phyloP scores from a whole-genome alignment of 2,113 vertebrate genomes.

The Pedionomus torquatus region DNA sequence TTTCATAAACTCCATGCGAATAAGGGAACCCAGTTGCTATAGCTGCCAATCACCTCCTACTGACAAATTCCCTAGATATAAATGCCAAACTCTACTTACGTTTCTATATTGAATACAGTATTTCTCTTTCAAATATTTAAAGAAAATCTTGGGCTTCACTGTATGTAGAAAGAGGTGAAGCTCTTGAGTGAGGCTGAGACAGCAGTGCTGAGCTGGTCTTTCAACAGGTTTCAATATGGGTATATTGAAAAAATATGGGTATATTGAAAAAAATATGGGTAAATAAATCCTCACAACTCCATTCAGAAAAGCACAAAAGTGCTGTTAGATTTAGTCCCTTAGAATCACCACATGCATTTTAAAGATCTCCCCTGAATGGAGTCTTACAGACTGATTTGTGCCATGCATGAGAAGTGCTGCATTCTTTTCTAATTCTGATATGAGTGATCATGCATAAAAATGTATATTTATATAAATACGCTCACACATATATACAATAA shows the following conservation, averaged over 20 bases:
- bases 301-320: not conserved
- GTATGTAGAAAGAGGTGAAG: not conserved
- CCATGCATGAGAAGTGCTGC: not conserved
- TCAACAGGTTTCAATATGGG: not conserved
- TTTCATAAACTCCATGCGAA: not conserved
- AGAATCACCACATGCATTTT: not conserved
- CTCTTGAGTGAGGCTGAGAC: not conserved
- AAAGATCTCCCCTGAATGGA: not conserved
- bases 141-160: not conserved
- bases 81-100: not conserved
- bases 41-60: not conserved
- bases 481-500: slow-evolving; percentile 12
- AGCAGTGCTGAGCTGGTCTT: not conserved
- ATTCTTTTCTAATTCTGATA: slow-evolving; percentile 41
- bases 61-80: not conserved
- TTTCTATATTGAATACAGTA: not conserved
- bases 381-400: slow-evolving; percentile 6
- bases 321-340: not conserved
- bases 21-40: not conserved
- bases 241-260: no score
- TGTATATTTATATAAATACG: slow-evolving; percentile 5
- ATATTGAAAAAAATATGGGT: no score
- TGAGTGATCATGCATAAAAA: slow-evolving; percentile 46
- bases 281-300: not conserved
- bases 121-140: not conserved